These are phyloP conservation scores for Ephestia elutella DNA, from an alignment of 1,140 invertebrate species.

Conservation along the genomic window DNA sequence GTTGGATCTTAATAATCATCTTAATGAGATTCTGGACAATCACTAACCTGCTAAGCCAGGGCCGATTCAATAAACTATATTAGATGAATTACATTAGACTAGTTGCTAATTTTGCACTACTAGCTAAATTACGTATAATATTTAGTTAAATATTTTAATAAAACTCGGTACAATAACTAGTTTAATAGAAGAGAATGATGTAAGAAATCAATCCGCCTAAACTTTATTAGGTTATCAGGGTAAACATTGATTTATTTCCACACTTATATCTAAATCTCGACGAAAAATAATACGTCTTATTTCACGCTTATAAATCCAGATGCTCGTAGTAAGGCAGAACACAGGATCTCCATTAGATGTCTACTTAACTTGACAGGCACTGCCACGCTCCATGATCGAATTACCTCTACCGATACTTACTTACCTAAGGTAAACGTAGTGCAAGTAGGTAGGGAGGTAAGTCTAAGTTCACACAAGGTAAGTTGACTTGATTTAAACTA, in stretches of 20 bases:
- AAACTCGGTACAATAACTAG: no score
- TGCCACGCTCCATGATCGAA: constrained; percentile 50
- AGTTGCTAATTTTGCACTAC: no score
- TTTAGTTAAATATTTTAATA: no score
- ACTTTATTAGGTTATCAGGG: no score
- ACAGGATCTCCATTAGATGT: constrained; percentile 65
- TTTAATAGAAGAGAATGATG: no score
- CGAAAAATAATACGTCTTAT: neutral
- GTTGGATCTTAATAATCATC: constrained; percentile 3
- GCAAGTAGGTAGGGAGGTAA: constrained; percentile 15
- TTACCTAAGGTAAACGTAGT: constrained; percentile 27
- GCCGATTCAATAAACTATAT: no score
- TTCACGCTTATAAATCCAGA: neutral
- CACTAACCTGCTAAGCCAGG: neutral
- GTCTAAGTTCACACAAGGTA: neutral
- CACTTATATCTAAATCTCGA: no score
- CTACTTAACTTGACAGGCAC: constrained; percentile 52
- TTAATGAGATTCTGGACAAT: neutral
- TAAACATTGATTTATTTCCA: no score
- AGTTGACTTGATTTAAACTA: neutral
- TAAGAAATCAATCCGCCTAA: no score
- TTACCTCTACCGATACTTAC: constrained; percentile 43
- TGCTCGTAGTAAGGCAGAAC: constrained; percentile 37
- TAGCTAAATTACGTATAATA: no score
- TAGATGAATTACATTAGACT: no score